Evolutionary conservation across 2,797 vertebrate genomes (phyloP).

Genomic region (Liasis olivaceus): DNA sequence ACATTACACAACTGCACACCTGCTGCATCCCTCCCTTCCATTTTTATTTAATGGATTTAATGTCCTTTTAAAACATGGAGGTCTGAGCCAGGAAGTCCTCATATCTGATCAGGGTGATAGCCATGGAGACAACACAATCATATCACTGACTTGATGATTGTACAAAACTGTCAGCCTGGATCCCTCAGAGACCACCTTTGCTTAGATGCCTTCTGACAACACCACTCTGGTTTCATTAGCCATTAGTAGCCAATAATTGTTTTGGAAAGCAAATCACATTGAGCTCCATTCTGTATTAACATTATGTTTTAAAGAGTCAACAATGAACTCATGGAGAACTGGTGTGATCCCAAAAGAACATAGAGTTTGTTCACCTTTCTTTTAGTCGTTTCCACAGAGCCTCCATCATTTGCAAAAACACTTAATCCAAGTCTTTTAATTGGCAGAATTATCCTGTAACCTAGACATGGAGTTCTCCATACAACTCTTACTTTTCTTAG

Average conservation of each 20-base stretch:
- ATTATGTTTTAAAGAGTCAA: constrained; percentile 12
- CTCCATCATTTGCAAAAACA: neutral
- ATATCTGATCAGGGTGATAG: constrained; percentile 47
- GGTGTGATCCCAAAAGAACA: neutral
- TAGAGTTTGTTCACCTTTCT: neutral
- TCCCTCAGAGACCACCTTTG: constrained; percentile 32
- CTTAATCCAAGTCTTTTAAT: neutral
- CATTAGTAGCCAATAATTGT: constrained; percentile 54
- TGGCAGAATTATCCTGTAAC: neutral
- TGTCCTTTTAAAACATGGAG: neutral
- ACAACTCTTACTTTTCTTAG: neutral
- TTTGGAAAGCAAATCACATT: constrained; percentile 63
- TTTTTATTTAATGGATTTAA: neutral
- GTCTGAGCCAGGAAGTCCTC: constrained; percentile 36
- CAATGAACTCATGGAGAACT: neutral
- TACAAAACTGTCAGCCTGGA: constrained; percentile 63
- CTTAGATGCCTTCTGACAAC: constrained; percentile 66
- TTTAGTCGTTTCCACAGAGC: neutral
- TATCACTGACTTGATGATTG: constrained; percentile 58
- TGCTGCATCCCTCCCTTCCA: constrained; percentile 13
- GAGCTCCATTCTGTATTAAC: constrained; percentile 59
- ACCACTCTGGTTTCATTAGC: constrained; percentile 63
- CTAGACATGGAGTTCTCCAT: neutral
- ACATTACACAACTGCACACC: neutral
- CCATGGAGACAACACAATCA: constrained; percentile 48